Percentiles rank a stretch among this genome's conserved stretches.
Evolutionary conservation across 2,113 vertebrate genomes (phyloP).

Genomic region (Canis aureus): DNA sequence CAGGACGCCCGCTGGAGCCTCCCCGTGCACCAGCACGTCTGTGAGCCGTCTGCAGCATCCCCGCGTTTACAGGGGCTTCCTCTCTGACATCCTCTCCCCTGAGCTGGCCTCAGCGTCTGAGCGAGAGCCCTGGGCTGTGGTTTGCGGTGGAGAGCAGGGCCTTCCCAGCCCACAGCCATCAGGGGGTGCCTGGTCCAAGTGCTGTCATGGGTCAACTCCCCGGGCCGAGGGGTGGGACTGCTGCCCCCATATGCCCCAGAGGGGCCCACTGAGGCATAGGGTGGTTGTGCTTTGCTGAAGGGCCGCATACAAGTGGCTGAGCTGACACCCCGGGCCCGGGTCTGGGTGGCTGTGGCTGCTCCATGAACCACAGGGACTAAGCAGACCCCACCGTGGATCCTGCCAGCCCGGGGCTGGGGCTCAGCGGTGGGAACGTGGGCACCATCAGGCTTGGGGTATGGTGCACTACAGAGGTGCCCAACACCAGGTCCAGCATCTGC

Average conservation of each 20-base stretch:
- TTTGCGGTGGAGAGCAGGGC: not conserved
- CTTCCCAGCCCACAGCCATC: not conserved
- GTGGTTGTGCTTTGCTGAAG: not conserved
- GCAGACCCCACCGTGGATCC: too few species aligned
- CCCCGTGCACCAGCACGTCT: too few species aligned
- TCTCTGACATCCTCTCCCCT: not conserved
- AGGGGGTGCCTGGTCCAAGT: not conserved
- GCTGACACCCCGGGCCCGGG: not conserved
- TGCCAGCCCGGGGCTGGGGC: not conserved
- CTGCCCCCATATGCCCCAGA: not conserved
- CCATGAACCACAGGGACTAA: not conserved
- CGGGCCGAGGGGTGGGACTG: too few species aligned
- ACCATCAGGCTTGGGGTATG: not conserved
- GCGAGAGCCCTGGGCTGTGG: accelerated
- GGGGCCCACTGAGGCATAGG: not conserved
- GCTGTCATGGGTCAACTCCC: not conserved
- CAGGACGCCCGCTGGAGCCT: accelerated
- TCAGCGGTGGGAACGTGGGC: accelerated
- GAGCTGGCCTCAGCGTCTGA: accelerated
- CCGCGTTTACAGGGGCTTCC: accelerated
- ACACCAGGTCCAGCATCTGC: accelerated
- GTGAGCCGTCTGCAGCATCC: accelerated
- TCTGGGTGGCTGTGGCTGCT: not conserved
- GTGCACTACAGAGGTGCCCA: not conserved
- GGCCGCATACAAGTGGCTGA: not conserved